Conservation (phyloP, 2,888 invertebrate genomes). For the Pammene aurita region DNA sequence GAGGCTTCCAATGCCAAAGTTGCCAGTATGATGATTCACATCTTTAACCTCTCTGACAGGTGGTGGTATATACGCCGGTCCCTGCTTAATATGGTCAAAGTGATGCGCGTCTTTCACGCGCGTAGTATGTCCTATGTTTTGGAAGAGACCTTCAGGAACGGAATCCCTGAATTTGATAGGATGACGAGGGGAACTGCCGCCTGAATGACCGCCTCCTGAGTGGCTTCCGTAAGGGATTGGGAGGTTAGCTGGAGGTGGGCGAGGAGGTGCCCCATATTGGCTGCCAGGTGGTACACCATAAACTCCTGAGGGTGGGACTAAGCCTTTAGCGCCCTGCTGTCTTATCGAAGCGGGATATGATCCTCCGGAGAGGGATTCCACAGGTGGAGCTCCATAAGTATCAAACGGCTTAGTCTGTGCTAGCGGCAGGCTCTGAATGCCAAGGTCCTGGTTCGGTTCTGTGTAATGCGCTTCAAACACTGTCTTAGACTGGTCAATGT, state of each 20-base stretch:
- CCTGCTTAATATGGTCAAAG: slow-evolving; percentile 78
- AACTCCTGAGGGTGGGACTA: slow-evolving; percentile 84
- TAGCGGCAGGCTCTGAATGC: slow-evolving; percentile 6
- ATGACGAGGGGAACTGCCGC: slow-evolving; percentile 76
- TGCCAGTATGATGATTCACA: slow-evolving; percentile 58
- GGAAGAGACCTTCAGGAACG: slow-evolving; percentile 87
- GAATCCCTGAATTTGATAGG: slow-evolving; percentile 90
- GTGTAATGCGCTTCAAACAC: slow-evolving; percentile 80
- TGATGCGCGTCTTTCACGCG: slow-evolving; percentile 85
- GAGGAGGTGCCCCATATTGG: slow-evolving; percentile 74
- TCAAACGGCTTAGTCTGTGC: slow-evolving; percentile 60
- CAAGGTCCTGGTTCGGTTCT: slow-evolving; percentile 52
- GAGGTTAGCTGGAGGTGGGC: slow-evolving; percentile 60
- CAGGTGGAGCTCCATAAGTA: slow-evolving; percentile 71
- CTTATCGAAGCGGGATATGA: slow-evolving; percentile 66
- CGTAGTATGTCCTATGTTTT: slow-evolving; percentile 85
- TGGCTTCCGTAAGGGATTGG: slow-evolving; percentile 74
- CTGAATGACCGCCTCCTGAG: slow-evolving; percentile 74
- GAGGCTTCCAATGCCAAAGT: slow-evolving; percentile 58
- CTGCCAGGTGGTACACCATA: slow-evolving; percentile 85
- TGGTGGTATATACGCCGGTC: slow-evolving; percentile 85
- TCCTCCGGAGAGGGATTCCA: slow-evolving; percentile 72
- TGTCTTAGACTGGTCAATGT: slow-evolving; percentile 78
- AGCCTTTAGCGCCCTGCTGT: slow-evolving; percentile 77
- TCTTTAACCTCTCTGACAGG: slow-evolving; percentile 85